A percentile compares a stretch with the other conserved stretches of the same genome.
Conservation (phyloP, 2,888 invertebrate species). For the Rosalia funebris region DNA sequence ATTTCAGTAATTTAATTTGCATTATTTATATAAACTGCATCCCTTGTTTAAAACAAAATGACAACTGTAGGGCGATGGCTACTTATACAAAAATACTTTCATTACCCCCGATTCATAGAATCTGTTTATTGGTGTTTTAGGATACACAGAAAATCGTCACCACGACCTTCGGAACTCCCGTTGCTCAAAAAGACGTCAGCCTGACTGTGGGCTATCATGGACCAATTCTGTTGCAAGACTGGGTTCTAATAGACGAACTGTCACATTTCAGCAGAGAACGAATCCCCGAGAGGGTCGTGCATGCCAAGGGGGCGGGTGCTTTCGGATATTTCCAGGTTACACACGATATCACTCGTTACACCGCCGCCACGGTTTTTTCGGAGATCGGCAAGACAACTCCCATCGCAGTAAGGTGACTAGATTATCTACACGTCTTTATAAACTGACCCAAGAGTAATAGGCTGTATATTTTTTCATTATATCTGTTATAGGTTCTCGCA, state of each 20-base stretch:
- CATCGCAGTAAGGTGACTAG: conserved; percentile 72
- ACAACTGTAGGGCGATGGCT: no score
- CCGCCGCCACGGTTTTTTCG: conserved; percentile 82
- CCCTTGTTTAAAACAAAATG: no score
- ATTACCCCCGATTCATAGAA: no score
- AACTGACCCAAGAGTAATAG: neutral
- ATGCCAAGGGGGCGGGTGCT: conserved; percentile 94
- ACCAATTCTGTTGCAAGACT: conserved; percentile 87
- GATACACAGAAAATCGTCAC: conserved; percentile 73
- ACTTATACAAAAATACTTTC: no score
- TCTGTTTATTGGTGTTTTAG: no score
- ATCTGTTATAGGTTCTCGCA: conserved; percentile 72
- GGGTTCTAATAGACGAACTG: conserved; percentile 79
- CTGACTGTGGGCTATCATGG: conserved; percentile 90
- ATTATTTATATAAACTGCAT: no score
- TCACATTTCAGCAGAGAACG: conserved; percentile 90
- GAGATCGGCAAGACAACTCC: conserved; percentile 82
- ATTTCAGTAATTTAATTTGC: no score
- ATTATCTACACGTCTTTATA: neutral
- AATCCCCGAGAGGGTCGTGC: conserved; percentile 95
- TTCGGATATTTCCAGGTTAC: conserved; percentile 89
- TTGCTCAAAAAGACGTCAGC: conserved; percentile 79
- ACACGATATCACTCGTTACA: conserved; percentile 83
- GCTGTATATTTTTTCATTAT: no score
- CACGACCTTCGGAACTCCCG: conserved; percentile 84